phyloP scores from a whole-genome alignment of 2,888 invertebrate genomes.

The Noctua janthe region DNA sequence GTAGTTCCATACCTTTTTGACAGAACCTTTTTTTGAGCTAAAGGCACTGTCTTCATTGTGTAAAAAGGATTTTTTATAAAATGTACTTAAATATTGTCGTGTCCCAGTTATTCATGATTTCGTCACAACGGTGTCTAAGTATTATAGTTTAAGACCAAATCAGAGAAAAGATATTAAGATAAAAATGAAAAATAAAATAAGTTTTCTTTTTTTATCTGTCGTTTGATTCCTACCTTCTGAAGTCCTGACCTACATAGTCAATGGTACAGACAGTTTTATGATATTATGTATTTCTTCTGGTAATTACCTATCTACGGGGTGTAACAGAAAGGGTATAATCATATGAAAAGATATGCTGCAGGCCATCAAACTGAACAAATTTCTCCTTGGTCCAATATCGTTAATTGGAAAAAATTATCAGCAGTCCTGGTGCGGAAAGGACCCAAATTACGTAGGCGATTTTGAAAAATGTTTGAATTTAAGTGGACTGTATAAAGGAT shows the following conservation, averaged over 20 bases:
- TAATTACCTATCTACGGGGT: neutral
- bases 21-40: neutral
- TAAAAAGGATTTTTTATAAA: slow-evolving; percentile 32
- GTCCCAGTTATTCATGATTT: slow-evolving; percentile 61
- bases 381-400: too few relatives aligned
- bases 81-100: slow-evolving; percentile 68
- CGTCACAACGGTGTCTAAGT: slow-evolving; percentile 73
- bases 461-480: too few relatives aligned
- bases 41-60: slow-evolving; percentile 23
- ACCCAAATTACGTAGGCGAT: too few relatives aligned
- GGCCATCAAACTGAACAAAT: too few relatives aligned
- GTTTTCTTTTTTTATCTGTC: slow-evolving; percentile 27
- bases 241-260: neutral
- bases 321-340: too few relatives aligned
- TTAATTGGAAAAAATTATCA: too few relatives aligned
- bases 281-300: neutral
- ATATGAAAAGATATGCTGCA: too few relatives aligned
- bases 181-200: slow-evolving; percentile 38
- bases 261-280: neutral
- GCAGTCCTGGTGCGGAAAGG: too few relatives aligned
- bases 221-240: slow-evolving; percentile 38
- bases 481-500: too few relatives aligned
- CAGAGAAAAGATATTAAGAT: slow-evolving; percentile 49
- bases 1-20: neutral
- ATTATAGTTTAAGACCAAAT: slow-evolving; percentile 72